A percentile compares a stretch with the other conserved stretches of the same genome.
These are phyloP conservation scores for Leptinotarsa lineolata DNA, from an alignment of 1,140 invertebrate species.

Conservation along the genomic window DNA sequence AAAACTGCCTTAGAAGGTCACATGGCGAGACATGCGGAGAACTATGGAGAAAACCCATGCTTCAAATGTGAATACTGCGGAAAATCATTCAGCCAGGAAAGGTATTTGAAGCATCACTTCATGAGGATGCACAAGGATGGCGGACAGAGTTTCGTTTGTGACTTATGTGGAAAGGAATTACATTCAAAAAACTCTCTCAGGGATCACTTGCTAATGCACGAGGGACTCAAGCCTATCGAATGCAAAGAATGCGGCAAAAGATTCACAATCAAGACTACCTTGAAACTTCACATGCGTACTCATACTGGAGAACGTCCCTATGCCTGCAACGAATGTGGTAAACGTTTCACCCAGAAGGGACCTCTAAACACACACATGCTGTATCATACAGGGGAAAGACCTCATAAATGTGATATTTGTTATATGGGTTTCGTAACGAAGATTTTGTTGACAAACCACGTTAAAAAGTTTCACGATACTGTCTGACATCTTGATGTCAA, in stretches of 20 bases:
- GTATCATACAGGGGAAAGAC: constrained; percentile 74
- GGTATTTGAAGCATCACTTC: constrained; percentile 35
- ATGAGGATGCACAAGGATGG: constrained; percentile 36
- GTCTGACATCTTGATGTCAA: background rate
- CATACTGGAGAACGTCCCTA: constrained; percentile 79
- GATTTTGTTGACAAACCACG: constrained; percentile 32
- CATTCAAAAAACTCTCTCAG: constrained; percentile 43
- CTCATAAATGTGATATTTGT: constrained; percentile 68
- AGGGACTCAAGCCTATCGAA: constrained; percentile 49
- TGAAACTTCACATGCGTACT: constrained; percentile 74
- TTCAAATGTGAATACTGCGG: constrained; percentile 50
- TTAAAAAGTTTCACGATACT: constrained; percentile 33
- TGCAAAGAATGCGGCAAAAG: constrained; percentile 55
- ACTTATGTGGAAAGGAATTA: constrained; percentile 59
- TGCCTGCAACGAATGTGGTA: constrained; percentile 72
- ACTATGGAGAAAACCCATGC: constrained; percentile 42
- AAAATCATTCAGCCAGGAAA: constrained; percentile 57
- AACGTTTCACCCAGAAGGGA: constrained; percentile 71
- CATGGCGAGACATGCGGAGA: constrained; percentile 40
- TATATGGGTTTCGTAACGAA: constrained; percentile 53
- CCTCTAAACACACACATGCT: constrained; percentile 59
- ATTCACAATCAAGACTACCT: constrained; percentile 71
- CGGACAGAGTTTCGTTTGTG: constrained; percentile 52
- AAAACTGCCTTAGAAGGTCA: constrained; percentile 46
- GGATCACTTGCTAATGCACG: constrained; percentile 49